These are phyloP conservation scores for Drosophila stalkeri DNA, from an alignment of 2,888 invertebrate species.

Conservation along the genomic window DNA sequence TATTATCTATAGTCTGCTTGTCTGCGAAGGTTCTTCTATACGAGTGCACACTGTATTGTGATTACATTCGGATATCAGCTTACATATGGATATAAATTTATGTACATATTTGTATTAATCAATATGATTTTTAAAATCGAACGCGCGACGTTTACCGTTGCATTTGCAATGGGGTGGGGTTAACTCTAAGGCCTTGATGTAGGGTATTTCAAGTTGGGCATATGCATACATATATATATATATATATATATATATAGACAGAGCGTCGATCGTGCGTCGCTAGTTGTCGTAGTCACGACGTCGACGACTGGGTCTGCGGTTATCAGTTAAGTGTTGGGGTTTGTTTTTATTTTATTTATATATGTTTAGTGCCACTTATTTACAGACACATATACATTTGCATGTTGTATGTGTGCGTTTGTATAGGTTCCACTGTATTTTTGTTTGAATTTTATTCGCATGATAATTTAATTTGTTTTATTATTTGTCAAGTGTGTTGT, in stretches of 20 bases:
- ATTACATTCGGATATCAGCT: background rate
- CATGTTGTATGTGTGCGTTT: constrained; percentile 8
- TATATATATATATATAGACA: constrained; percentile 11
- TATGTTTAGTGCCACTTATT: constrained; percentile 72
- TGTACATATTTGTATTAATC: constrained; percentile 1
- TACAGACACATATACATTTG: constrained; percentile 34
- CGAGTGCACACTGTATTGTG: background rate
- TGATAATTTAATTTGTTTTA: constrained; percentile 68
- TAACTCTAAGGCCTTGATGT: constrained; percentile 1
- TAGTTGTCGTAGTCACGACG: constrained; percentile 63
- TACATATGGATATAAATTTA: background rate
- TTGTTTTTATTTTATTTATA: constrained; percentile 69
- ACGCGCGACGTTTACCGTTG: background rate
- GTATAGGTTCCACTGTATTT: constrained; percentile 22
- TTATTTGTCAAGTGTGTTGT: constrained; percentile 44
- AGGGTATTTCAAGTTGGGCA: constrained; percentile 22
- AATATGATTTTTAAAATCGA: constrained; percentile 9
- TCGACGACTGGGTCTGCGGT: constrained; percentile 64
- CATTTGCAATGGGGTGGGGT: background rate
- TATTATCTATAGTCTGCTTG: background rate
- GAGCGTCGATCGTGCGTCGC: constrained; percentile 10
- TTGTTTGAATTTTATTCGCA: constrained; percentile 61
- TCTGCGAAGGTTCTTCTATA: background rate
- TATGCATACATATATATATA: constrained; percentile 6
- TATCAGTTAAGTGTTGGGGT: constrained; percentile 64